Base-by-base conservation (phyloP, 2,113 vertebrate genomes). In the Larimichthys crocea region DNA sequence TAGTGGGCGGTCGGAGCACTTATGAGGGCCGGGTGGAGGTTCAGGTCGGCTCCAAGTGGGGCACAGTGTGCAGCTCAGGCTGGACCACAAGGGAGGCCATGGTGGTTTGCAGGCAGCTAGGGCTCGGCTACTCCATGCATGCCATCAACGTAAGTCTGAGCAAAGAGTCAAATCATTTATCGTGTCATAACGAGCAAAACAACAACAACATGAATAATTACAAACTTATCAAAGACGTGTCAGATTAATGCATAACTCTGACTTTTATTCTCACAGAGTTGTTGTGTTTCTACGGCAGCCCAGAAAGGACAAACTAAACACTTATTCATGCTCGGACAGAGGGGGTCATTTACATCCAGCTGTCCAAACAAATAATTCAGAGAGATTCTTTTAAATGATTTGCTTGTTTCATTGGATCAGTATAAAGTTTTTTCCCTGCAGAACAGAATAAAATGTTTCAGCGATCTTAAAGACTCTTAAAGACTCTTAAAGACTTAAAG, bases 61-160 rank as follows among this genome's bases (percentile, higher is more conserved):
- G 97, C 85, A 95, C 91, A 9, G 93, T 97, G 80, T 97, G 97
- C 96, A 96, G 95, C 87, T 87, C 95, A 65, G 95, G 95, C 89
- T 97, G 96, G 96, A 96, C 92, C 91, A 97, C 96, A 86, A 95
- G 88, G 84, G 96, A 97, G 84, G 96, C 96, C 72, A 97, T 96
- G 96, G 96, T 97, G 92, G 96, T 90, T 50, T 97, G 97, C 92
- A 96, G 96, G 78, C 96, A 96, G 95, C 96, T 97, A 68, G 96
- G 96, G 90, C 95, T 97, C 61, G 96, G 96, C 76, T 97, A 96
- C 93, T 95, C 96, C 89, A 94, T 96, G 95, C 96, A 97, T 3
- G 97, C 97, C 0, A 89, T 97, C 89, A 97, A 93, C 91, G 97
- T 96, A 93, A 95, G 96, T 96, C 95, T 75, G 10, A 70, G 4